These are phyloP conservation scores for Butastur rufipennis DNA, from an alignment of 2,113 vertebrate genomes.

Conservation along the genomic window DNA sequence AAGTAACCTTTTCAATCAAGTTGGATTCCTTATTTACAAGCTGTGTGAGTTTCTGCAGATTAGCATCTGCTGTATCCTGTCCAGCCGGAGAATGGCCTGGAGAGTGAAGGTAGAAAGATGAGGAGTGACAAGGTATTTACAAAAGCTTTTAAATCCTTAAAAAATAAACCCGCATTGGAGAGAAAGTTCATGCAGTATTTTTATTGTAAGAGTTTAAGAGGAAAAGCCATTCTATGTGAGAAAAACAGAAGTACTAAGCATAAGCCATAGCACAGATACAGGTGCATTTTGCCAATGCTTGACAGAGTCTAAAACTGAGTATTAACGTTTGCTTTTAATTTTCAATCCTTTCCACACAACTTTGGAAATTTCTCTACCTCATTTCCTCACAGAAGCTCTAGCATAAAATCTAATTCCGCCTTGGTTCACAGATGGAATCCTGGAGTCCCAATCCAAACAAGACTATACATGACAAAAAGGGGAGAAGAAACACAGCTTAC, in stretches of 20 bases:
- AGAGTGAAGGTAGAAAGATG: slow-evolving; percentile 67
- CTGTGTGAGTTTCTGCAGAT: slow-evolving; percentile 98
- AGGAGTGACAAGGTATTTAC: slow-evolving; percentile 55
- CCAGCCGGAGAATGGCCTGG: slow-evolving; percentile 81
- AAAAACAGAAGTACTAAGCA: neutral
- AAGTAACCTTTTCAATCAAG: slow-evolving; percentile 97
- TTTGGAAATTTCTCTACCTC: neutral
- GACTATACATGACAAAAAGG: neutral
- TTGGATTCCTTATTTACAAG: slow-evolving; percentile 99
- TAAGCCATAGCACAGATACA: neutral
- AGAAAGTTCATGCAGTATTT: neutral
- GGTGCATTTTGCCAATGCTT: neutral
- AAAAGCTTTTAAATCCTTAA: slow-evolving; percentile 2
- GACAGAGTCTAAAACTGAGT: neutral
- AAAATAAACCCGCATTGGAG: neutral
- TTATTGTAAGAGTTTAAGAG: neutral
- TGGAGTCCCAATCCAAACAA: neutral
- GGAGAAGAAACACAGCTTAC: slow-evolving; percentile 66
- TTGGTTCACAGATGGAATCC: neutral
- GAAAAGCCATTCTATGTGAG: neutral
- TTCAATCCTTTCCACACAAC: neutral
- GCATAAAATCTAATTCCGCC: neutral
- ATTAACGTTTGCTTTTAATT: neutral
- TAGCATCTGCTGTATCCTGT: slow-evolving; percentile 91
- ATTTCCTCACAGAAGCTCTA: neutral